Base-by-base conservation (phyloP, 2,888 invertebrate genomes). In the Callimorpha dominula region DNA sequence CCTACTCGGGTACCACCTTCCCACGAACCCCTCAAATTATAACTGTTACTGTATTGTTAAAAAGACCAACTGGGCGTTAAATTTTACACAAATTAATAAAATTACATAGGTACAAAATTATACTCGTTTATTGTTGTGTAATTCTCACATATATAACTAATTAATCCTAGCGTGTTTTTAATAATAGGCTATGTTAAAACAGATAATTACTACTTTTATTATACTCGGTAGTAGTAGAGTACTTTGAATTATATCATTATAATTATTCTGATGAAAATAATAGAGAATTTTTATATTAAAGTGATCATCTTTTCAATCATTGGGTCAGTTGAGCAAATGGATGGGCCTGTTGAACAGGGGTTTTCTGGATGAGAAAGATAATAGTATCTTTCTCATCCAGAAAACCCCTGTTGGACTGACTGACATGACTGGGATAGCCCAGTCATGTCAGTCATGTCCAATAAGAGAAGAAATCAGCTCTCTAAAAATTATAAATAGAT, bases 351-450 rank as follows among this genome's bases (percentile, higher is more conserved):
- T 14, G 14, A 50, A 14, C 14, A 14, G 12, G 2, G 50, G 50
- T 14, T 50, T 9, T 50, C 50, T 14, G 50, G 14, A 0, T 43
- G 43, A 50, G 8, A 14, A 8, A 43, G 9, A 71, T 74, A 70
- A 69, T 57, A 75, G 64, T 78, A 75, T 68, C 68, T 17, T 31
- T n/a, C n/a, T n/a, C n/a, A n/a, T n/a, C n/a, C n/a, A n/a, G n/a
- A n/a, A n/a, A n/a, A n/a, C n/a, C n/a, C n/a, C n/a, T n/a, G n/a
- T n/a, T n/a, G n/a, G n/a, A n/a, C n/a, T n/a, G n/a, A n/a, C n/a
- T n/a, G n/a, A n/a, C n/a, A n/a, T n/a, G n/a, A n/a, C n/a, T n/a
- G n/a, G n/a, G n/a, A n/a, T n/a, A n/a, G n/a, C n/a, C 31, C 31
- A 31, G 31, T 31, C 31, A 31, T 31, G 31, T 31, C 31, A 31